Conservation (phyloP, 2,113 vertebrate species). For the Phocoena phocoena region DNA sequence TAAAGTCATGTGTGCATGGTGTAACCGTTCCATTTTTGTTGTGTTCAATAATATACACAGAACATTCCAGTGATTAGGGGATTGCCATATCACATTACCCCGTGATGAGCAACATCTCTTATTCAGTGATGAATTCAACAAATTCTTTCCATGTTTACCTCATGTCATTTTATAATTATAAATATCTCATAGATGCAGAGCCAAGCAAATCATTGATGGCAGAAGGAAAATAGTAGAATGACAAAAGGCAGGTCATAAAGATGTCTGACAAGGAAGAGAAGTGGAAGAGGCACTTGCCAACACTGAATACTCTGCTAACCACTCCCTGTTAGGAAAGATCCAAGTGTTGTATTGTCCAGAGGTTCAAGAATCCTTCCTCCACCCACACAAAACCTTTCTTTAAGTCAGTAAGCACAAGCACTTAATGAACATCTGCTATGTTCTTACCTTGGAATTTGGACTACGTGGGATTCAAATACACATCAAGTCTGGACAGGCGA, state of each 20-base stretch:
- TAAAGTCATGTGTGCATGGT: constrained; percentile 54
- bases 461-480: neutral
- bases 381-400: neutral
- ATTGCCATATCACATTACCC: constrained; percentile 25
- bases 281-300: neutral
- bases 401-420: neutral
- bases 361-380: neutral
- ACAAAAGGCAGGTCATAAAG: neutral
- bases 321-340: neutral
- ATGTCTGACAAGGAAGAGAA: neutral
- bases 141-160: constrained; percentile 40
- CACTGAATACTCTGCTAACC: neutral
- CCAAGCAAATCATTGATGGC: neutral
- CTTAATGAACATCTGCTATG: neutral
- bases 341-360: neutral
- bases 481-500: neutral
- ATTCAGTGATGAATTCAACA: neutral
- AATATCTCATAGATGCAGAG: neutral
- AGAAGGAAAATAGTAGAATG: neutral
- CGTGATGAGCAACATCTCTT: constrained; percentile 9
- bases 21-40: constrained; percentile 68
- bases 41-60: constrained; percentile 50
- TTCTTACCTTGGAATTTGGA: neutral
- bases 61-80: constrained; percentile 33
- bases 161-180: constrained; percentile 9